phyloP scores from a whole-genome alignment of 2,797 vertebrate genomes.

The Halcyon badia region DNA sequence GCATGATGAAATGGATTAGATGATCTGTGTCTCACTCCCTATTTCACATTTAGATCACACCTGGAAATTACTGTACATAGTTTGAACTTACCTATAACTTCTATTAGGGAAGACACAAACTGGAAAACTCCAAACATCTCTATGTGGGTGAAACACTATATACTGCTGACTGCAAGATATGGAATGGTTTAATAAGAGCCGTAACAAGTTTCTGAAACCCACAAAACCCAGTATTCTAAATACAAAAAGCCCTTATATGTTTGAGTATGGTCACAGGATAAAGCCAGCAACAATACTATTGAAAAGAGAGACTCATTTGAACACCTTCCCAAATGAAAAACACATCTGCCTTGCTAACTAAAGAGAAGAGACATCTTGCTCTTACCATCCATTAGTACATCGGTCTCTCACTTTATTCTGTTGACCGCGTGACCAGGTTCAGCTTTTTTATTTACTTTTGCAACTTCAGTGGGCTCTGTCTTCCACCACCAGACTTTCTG shows the following conservation, averaged over 20 bases:
- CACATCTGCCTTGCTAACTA: background rate
- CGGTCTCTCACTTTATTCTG: background rate
- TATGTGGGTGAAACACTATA: background rate
- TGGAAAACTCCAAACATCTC: background rate
- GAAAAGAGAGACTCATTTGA: conserved; percentile 26
- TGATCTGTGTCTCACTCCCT: background rate
- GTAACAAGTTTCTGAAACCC: background rate
- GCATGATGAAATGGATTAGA: background rate
- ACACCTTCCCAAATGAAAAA: conserved; percentile 3
- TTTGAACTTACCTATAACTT: conserved; percentile 6
- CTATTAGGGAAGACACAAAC: conserved; percentile 22
- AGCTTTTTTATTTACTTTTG: background rate
- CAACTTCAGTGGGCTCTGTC: background rate
- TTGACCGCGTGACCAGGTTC: background rate
- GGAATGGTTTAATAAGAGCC: conserved; percentile 48
- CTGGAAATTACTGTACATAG: conserved; percentile 15
- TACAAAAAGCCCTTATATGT: conserved; percentile 44
- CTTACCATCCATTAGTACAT: background rate
- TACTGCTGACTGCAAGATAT: conserved; percentile 7
- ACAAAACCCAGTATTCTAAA: conserved; percentile 14
- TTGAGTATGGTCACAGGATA: background rate
- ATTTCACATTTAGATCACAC: background rate
- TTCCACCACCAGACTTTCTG: background rate
- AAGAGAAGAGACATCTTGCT: background rate
- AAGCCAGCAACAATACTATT: conserved; percentile 1